These are phyloP conservation scores for Drosophila rhopaloa DNA, from an alignment of 1,140 invertebrate species.

Conservation along the genomic window DNA sequence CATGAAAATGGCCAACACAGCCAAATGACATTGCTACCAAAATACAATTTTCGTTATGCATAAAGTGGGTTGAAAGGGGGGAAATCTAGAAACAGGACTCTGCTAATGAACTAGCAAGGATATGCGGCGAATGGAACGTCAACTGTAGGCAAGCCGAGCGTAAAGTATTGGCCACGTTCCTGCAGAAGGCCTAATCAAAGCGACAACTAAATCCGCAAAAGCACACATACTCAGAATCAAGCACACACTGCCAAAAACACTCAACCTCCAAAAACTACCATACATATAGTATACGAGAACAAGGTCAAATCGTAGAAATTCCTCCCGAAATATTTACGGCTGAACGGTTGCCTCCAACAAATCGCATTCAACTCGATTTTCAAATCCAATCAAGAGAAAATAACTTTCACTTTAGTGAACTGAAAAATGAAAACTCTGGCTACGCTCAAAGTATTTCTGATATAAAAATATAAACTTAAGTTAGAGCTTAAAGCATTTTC, in stretches of 20 bases:
- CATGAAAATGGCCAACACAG: constrained; percentile 51
- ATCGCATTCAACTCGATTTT: constrained; percentile 28
- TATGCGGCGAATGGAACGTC: constrained; percentile 32
- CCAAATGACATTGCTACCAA: constrained; percentile 55
- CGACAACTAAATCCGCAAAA: constrained; percentile 45
- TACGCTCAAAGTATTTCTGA: constrained; percentile 14
- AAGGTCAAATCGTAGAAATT: constrained; percentile 55
- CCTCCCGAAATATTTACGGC: constrained; percentile 13
- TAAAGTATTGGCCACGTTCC: constrained; percentile 51
- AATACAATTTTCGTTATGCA: constrained; percentile 56
- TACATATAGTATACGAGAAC: constrained; percentile 21
- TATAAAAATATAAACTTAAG: constrained; percentile 2
- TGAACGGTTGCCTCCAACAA: not conserved
- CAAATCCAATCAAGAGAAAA: constrained; percentile 61
- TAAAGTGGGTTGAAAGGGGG: constrained; percentile 32
- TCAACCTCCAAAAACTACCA: not conserved
- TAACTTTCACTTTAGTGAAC: constrained; percentile 44
- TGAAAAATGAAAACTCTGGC: constrained; percentile 22
- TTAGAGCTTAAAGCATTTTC: not conserved
- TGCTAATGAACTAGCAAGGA: constrained; percentile 66
- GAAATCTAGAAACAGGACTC: constrained; percentile 5
- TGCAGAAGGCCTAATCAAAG: constrained; percentile 50
- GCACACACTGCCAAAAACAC: constrained; percentile 13
- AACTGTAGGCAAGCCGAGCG: constrained; percentile 44
- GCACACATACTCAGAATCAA: constrained; percentile 7